Evolutionary conservation across 2,113 vertebrate genomes (phyloP).

Genomic region (Beaufortia kweichowensis): DNA sequence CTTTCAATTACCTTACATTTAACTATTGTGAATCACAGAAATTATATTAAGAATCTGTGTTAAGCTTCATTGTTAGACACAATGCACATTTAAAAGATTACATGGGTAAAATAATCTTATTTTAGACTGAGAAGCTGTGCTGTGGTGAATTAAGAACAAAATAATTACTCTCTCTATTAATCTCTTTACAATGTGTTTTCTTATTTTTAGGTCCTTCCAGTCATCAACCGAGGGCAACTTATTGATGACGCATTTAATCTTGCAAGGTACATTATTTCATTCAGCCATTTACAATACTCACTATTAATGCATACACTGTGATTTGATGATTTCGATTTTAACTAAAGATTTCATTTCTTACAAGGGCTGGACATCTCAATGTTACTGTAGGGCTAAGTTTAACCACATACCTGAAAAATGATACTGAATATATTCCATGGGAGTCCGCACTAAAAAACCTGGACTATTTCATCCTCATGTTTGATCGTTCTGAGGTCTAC

Average conservation of each 20-base stretch:
- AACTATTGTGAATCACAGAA: not conserved
- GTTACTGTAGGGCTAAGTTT: conserved; percentile 80
- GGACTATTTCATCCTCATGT: conserved; percentile 83
- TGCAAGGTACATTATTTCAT: conserved; percentile 69
- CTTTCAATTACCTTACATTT: not conserved
- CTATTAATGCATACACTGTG: not conserved
- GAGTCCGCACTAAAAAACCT: conserved; percentile 76
- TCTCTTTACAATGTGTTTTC: not conserved
- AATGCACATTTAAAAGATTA: too few species aligned
- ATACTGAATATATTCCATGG: conserved; percentile 83
- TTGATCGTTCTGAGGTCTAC: conserved; percentile 87
- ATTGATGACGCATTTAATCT: conserved; percentile 88
- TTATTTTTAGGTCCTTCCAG: conserved; percentile 75
- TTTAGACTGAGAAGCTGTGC: not conserved
- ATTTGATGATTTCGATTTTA: not conserved
- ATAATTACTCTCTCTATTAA: too few species aligned
- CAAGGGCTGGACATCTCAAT: conserved; percentile 71
- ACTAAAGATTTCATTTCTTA: conserved; percentile 8
- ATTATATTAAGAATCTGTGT: too few species aligned
- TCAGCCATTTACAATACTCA: not conserved
- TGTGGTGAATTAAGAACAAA: not conserved
- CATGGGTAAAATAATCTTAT: not conserved
- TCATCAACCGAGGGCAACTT: conserved; percentile 87
- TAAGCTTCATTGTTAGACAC: too few species aligned
- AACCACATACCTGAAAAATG: conserved; percentile 77